Percentiles rank a stretch among this genome's conserved stretches.
phyloP scores from a whole-genome alignment of 2,113 vertebrate species.

The Poeciliopsis occidentalis region DNA sequence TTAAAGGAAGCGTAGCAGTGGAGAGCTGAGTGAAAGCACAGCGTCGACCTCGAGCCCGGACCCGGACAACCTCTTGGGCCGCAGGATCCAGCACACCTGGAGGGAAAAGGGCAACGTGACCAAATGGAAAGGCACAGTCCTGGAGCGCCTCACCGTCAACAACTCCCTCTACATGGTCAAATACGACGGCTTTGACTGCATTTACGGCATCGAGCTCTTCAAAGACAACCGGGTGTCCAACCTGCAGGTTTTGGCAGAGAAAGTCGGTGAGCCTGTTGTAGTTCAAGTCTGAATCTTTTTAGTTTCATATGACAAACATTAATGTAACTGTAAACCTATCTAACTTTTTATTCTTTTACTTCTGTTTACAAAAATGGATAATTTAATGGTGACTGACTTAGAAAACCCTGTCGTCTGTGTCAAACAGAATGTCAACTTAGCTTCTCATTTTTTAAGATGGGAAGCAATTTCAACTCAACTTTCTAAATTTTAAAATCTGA shows the following conservation, averaged over 20 bases:
- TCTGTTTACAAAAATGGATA: no score
- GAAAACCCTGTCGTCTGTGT: background rate
- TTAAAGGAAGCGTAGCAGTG: conserved; percentile 83
- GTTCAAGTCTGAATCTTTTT: background rate
- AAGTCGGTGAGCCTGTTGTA: conserved; percentile 77
- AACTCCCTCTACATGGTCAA: conserved; percentile 84
- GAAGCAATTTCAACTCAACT: background rate
- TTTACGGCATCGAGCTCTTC: conserved; percentile 86
- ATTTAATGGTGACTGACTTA: background rate
- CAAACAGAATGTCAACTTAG: background rate
- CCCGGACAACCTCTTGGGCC: conserved; percentile 81
- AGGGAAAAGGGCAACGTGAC: conserved; percentile 83
- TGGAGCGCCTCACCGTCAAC: conserved; percentile 82
- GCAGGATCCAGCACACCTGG: conserved; percentile 84
- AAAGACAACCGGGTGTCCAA: conserved; percentile 82
- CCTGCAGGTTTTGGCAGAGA: conserved; percentile 80
- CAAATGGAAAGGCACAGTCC: conserved; percentile 84
- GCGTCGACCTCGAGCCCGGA: conserved; percentile 72
- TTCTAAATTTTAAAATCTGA: background rate
- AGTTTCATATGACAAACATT: background rate
- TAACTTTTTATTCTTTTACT: no score
- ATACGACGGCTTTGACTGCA: conserved; percentile 84
- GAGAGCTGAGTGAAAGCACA: conserved; percentile 80
- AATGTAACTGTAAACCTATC: no score
- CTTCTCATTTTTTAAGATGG: background rate